Evolutionary conservation across 2,797 vertebrate species (phyloP), one percentile per base, ranked within the genome.

Genomic region (Anguilla anguilla): DNA sequence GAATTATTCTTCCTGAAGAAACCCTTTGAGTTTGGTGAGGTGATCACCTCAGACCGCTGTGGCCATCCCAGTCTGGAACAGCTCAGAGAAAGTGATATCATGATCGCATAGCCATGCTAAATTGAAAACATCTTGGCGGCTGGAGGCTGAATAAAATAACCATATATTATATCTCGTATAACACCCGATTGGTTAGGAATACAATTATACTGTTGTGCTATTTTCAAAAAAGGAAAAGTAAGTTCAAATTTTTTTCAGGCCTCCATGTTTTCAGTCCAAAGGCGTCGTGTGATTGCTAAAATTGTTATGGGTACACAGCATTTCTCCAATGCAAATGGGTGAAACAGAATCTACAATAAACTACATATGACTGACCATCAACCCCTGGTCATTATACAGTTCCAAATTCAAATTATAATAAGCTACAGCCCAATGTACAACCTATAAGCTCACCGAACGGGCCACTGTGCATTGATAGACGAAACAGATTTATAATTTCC

Each of bases 71-170:
- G 92, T 94, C 94, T 96, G 93, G 95, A 95, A 92, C 89, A 90
- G 90, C 90, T 92, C 91, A 88, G 91, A 92, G 92, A 93, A 92
- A 92, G 94, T 96, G 96, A 97, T 96, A 96, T 96, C 96, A 96
- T 96, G 96, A 96, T 96, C 95, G 94, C 94, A 95, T 93, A 94
- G 93, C 96, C 94, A 91, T 95, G 94, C 95, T 96, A 96, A 97
- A 97, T 97, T 96, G 96, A 96, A 97, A 97, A 96, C 96, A 97
- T 96, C 96, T 96, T 96, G 95, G 94, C 92, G 94, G 94, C 95
- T 96, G 95, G 93, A 95, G 95, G 96, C 96, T 95, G 95, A 95
- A 95, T 95, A 94, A 96, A 96, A 96, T 95, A 96, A 94, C 95
- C 94, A 96, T 96, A 96, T 94, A 96, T 96, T 96, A 96, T 95